These are phyloP conservation scores for Pseudochromis fuscus DNA, from an alignment of 2,797 vertebrate species.

Conservation along the genomic window DNA sequence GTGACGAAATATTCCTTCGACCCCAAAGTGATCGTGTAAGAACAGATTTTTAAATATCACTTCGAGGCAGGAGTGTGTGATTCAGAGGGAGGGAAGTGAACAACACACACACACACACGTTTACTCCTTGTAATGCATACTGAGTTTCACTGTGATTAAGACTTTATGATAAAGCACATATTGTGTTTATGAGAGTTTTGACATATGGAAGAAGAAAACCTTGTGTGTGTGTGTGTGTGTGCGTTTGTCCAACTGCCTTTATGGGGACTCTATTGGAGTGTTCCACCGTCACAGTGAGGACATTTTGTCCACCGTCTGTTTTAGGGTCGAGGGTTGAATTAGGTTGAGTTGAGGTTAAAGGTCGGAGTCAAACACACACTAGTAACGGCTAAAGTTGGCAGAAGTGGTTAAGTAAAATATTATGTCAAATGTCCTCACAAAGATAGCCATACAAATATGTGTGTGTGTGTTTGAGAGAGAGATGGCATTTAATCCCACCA, in stretches of 20 bases:
- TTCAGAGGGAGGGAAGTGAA: conserved; percentile 33
- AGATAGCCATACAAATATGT: no score
- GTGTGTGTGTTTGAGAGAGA: background rate
- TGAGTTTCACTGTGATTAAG: conserved; percentile 32
- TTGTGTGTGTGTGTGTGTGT: conserved; percentile 14
- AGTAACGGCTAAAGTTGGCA: no score
- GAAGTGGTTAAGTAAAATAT: no score
- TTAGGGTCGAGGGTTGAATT: no score
- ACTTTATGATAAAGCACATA: conserved; percentile 17
- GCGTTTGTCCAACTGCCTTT: no score
- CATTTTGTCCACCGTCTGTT: no score
- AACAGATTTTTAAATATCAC: conserved; percentile 56
- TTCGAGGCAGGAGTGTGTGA: conserved; percentile 42
- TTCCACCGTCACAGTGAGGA: no score
- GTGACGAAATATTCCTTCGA: conserved; percentile 34
- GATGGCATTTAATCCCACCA: conserved; percentile 60
- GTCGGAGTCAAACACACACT: no score
- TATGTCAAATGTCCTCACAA: no score
- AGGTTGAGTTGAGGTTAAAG: no score
- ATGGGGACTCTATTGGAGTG: no score
- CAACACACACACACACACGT: background rate
- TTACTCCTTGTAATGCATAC: conserved; percentile 10
- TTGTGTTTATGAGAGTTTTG: conserved; percentile 37
- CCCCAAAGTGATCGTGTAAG: conserved; percentile 23
- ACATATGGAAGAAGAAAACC: conserved; percentile 3